phyloP scores from a whole-genome alignment of 1,140 invertebrate genomes.

The Camponotus floridanus region DNA sequence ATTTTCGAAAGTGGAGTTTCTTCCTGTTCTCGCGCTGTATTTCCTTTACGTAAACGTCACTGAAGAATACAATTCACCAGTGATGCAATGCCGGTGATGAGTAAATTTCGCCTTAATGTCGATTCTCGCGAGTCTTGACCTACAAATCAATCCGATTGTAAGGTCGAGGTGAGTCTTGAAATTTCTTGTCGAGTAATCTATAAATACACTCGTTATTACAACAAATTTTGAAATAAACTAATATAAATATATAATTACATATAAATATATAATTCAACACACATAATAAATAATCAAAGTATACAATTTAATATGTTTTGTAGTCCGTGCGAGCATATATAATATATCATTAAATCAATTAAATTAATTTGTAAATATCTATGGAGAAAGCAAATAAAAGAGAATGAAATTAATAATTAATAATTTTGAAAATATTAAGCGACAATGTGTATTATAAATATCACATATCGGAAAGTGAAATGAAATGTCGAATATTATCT shows the following conservation, averaged over 20 bases:
- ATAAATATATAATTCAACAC: too few species aligned
- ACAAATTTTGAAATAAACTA: background rate
- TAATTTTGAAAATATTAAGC: background rate
- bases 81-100: constrained; percentile 5
- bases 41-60: constrained; percentile 51
- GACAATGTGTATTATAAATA: background rate
- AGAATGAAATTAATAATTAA: constrained; percentile 2
- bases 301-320: background rate
- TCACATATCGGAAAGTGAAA: background rate
- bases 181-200: background rate
- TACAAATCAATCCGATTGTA: constrained; percentile 13
- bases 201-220: background rate
- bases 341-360: background rate
- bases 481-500: background rate
- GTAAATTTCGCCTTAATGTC: constrained; percentile 40
- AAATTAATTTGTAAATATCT: constrained; percentile 1
- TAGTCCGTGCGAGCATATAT: background rate
- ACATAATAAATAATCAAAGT: too few species aligned
- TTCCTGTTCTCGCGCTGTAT: constrained; percentile 49
- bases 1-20: constrained; percentile 69
- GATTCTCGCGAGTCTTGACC: constrained; percentile 17
- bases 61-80: background rate
- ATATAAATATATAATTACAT: too few species aligned
- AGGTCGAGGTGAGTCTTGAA: background rate
- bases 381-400: background rate